Evolutionary conservation across 2,797 vertebrate species (phyloP), one percentile per base, ranked within the genome.

Genomic region (Micromesistius poutassou): DNA sequence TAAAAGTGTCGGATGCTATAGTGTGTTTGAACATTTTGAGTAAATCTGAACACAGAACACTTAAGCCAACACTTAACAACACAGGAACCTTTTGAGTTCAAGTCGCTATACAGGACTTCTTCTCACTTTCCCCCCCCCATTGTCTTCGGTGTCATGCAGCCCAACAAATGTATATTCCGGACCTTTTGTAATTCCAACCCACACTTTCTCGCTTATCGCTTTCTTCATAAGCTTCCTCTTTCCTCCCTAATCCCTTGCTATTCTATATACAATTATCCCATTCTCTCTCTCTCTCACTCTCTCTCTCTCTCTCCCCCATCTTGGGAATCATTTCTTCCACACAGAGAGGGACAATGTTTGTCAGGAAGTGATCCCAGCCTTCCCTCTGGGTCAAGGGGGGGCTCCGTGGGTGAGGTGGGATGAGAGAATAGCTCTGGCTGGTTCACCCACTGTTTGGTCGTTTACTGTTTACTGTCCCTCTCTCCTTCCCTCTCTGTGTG

Each of bases 341-440:
- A 42, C 72, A 76, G 2, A 1, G 36, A 0, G 5, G 30, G 73
- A 74, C 74, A 46, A 40, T 84, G 83, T 90, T 89, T 83, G 74
- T 77, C 84, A 81, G 86, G 81, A 88, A 84, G 74, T 70, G 36
- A 82, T 81, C 80, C 35, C 3, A 62, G 22, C 22, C 80, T 25
- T 84, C 78, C 70, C 74, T 22, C 0, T 33, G 22, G 6, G 73
- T 62, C 40, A 0, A 33, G 83, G 81, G 38, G 38, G 82, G 81
- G 38, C 25, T 68, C 42, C n/a, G 31, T n/a, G 72, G 77, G 83
- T 72, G 50, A 82, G 78, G 75, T 36, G 19, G 50, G 50, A 71
- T 4, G 14, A 38, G 9, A 31, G 72, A 2, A 8, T 16, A 50
- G 35, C 83, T 40, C 50, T 46, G 33, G 30, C 50, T 5, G 46